These are phyloP conservation scores for Caradrina kadenii DNA, from an alignment of 2,888 invertebrate species.

Conservation along the genomic window DNA sequence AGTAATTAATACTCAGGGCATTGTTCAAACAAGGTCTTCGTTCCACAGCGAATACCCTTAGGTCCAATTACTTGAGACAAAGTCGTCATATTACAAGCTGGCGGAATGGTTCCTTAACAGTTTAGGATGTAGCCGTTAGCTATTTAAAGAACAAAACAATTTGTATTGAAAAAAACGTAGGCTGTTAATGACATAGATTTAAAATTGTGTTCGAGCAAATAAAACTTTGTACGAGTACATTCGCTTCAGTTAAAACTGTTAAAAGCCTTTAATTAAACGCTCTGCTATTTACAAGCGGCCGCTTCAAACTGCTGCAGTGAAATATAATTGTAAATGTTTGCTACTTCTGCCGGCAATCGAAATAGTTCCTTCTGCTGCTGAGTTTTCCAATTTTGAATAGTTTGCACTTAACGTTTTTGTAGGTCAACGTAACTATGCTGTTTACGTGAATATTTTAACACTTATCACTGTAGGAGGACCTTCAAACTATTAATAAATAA, in stretches of 20 bases:
- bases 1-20: conserved; percentile 77
- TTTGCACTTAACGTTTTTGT: conserved; percentile 3
- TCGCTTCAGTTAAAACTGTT: conserved; percentile 48
- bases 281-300: conserved; percentile 47
- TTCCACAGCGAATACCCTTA: conserved; percentile 66
- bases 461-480: background rate
- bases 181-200: conserved; percentile 15
- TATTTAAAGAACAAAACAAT: conserved; percentile 23
- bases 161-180: conserved; percentile 22
- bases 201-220: conserved; percentile 26
- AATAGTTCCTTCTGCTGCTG: conserved; percentile 24
- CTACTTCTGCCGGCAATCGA: conserved; percentile 31
- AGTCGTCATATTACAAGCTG: conserved; percentile 41
- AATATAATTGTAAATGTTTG: conserved; percentile 50
- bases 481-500: background rate
- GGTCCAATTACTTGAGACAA: conserved; percentile 74
- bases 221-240: conserved; percentile 31
- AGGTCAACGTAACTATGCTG: background rate
- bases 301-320: conserved; percentile 47
- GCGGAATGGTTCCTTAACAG: conserved; percentile 9
- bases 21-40: conserved; percentile 72
- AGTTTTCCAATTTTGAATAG: conserved; percentile 13
- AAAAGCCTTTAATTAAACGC: conserved; percentile 56
- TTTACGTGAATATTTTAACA: background rate
- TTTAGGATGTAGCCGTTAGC: conserved; percentile 7